A percentile compares a stretch with the other conserved stretches of the same genome.
Evolutionary conservation across 2,797 vertebrate genomes (phyloP).

Genomic region (Kryptopterus vitreolus): DNA sequence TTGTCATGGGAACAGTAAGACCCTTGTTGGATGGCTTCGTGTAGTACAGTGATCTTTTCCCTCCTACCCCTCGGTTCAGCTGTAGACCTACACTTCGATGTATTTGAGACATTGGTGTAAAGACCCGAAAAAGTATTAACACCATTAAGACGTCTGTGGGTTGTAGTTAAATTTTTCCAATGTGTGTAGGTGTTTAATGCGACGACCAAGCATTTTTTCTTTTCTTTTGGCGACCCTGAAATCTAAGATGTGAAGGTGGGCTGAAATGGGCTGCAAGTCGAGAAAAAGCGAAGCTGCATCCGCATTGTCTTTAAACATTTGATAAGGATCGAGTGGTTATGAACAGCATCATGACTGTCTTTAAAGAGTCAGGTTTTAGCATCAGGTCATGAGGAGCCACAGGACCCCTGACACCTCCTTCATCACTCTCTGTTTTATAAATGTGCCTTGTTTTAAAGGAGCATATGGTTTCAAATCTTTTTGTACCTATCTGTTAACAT

Average conservation of each 20-base stretch:
- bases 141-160: not conserved
- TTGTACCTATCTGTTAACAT: not conserved
- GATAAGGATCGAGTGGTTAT: not conserved
- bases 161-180: not conserved
- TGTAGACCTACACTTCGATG: not conserved
- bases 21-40: constrained; percentile 31
- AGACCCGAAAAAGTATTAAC: not conserved
- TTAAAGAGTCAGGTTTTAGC: not conserved
- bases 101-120: not conserved
- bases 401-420: not conserved
- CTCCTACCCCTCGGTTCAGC: not conserved
- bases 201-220: not conserved
- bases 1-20: constrained; percentile 70
- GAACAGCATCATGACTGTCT: not conserved
- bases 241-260: not conserved
- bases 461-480: not conserved
- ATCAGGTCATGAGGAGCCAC: not conserved
- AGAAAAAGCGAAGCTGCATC: not conserved
- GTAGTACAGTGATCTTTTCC: constrained; percentile 19
- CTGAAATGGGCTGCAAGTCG: constrained; percentile 1
- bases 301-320: not conserved
- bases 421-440: not conserved
- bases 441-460: not conserved
- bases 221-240: constrained; percentile 9
- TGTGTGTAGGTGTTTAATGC: not conserved